These are phyloP conservation scores for Brachionus asplanchnoidis DNA, from an alignment of 1,140 invertebrate species.

Conservation along the genomic window DNA sequence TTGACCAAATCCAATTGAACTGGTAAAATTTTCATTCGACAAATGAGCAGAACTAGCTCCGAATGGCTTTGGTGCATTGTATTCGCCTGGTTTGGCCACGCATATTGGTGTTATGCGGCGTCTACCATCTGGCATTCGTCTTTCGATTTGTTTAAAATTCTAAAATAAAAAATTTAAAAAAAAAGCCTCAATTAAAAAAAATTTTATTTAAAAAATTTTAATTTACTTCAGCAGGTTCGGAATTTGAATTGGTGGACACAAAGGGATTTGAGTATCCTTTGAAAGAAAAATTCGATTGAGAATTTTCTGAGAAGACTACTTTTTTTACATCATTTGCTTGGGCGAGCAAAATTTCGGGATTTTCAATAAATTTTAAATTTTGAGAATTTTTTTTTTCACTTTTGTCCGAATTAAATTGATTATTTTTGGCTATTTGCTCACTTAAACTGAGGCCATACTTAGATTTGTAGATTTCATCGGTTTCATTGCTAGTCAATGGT, in stretches of 20 bases:
- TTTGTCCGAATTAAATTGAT: not conserved
- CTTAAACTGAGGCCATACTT: not conserved
- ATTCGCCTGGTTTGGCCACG: conserved; percentile 58
- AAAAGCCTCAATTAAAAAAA: not conserved
- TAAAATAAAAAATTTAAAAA: not conserved
- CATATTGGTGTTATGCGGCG: conserved; percentile 91
- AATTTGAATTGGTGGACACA: not conserved
- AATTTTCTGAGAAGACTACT: not conserved
- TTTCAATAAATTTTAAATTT: conserved; percentile 37
- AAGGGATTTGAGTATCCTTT: not conserved
- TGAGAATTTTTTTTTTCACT: conserved; percentile 18
- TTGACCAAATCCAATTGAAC: not conserved
- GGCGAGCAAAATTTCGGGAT: conserved; percentile 28
- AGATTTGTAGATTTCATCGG: not conserved
- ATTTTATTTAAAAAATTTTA: not conserved
- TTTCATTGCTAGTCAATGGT: conserved; percentile 71
- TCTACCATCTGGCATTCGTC: conserved; percentile 82
- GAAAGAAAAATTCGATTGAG: conserved; percentile 28
- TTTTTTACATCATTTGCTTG: conserved; percentile 11
- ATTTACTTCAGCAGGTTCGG: not conserved
- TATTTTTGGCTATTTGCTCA: conserved; percentile 34
- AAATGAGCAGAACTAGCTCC: conserved; percentile 45
- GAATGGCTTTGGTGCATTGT: conserved; percentile 43
- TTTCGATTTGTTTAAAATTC: conserved; percentile 79
- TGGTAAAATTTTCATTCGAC: conserved; percentile 5